Evolutionary conservation across 2,888 invertebrate species (phyloP).

Genomic region (Drosophila pullipes): DNA sequence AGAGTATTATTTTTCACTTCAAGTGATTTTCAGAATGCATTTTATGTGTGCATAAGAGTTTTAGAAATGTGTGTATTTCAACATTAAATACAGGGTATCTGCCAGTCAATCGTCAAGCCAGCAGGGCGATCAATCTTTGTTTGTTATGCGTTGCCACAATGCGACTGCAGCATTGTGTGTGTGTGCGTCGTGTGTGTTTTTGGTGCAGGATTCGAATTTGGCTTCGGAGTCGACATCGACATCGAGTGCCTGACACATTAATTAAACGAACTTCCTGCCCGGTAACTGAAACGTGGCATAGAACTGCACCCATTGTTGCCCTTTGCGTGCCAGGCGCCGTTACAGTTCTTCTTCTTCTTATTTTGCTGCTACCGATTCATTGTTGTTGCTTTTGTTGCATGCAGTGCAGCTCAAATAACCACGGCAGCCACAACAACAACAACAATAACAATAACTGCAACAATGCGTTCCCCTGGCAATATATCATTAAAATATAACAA

Average conservation of each 20-base stretch:
- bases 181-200: background rate
- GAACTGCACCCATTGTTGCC: constrained; percentile 34
- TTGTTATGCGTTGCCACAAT: constrained; percentile 17
- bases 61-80: background rate
- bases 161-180: constrained; percentile 16
- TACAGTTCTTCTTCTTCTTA: constrained; percentile 17
- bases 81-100: background rate
- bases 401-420: constrained; percentile 43
- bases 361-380: constrained; percentile 4
- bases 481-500: constrained; percentile 58
- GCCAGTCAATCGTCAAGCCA: background rate
- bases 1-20: background rate
- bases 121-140: constrained; percentile 7
- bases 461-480: constrained; percentile 49
- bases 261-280: constrained; percentile 56
- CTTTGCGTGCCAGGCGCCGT: constrained; percentile 46
- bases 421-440: constrained; percentile 1
- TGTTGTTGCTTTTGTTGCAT: constrained; percentile 25
- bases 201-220: constrained; percentile 38
- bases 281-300: constrained; percentile 10
- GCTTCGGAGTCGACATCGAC: constrained; percentile 15
- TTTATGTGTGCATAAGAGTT: background rate
- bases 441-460: constrained; percentile 16
- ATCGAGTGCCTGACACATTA: constrained; percentile 50
- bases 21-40: background rate